Evolutionary conservation across 1,140 invertebrate species (phyloP), one percentile per base, ranked within the genome.

Genomic region (Dinothrombium tinctorium): DNA sequence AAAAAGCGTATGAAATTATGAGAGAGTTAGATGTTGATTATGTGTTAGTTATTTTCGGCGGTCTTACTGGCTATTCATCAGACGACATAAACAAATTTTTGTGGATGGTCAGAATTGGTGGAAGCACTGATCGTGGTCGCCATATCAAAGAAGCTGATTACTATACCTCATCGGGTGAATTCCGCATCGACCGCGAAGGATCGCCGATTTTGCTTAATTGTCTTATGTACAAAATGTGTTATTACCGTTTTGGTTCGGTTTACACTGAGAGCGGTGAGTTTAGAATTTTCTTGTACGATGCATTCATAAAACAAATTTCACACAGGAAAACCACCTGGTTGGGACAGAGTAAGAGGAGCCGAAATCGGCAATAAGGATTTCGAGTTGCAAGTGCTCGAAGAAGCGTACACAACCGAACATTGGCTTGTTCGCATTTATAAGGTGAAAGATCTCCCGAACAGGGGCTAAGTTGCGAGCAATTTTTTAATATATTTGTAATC

Each of bases 61-160:
- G 89, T 33, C 65, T 95, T 2, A 90, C 86, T 2, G 90, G 89
- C n/a, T 96, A 95, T 58, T 94, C 87, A 0, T 92, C 84, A 1
- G 90, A 95, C 65, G 89, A 92, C 59, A 86, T 96, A 37, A 95
- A 95, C 60, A 95, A 96, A 64, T 96, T 96, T 63, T 65, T 96
- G 48, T 96, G 89, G 89, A 96, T 96, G 89, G 89, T 96, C 6
- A 70, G 89, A 44, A 96, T 96, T 57, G 89, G 86, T 48, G 89
- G 87, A 43, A 87, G 81, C 54, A 96, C 87, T 17, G 84, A 92
- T 45, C 70, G 76, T 50, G 87, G 89, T 26, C 71, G 71, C 33
- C 83, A 94, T 55, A 95, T 96, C 51, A 81, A 84, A 53, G 90
- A 96, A 62, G 73, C 73, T 54, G 86, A 95, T 64, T 96, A 95